phyloP scores from a whole-genome alignment of 1,140 invertebrate species.

The Neoseiulus cucumeris region DNA sequence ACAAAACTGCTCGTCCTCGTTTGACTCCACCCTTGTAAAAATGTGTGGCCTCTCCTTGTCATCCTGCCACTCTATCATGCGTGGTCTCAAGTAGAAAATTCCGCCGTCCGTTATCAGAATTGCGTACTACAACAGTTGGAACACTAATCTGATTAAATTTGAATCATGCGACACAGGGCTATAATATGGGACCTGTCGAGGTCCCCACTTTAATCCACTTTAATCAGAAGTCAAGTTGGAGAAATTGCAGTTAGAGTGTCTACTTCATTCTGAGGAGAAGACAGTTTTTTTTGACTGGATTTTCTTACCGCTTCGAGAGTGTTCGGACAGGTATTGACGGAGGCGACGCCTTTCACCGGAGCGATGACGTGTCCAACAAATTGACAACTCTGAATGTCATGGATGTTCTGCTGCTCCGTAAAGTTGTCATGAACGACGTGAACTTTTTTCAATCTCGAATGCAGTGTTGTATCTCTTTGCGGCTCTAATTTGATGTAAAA shows the following conservation, averaged over 20 bases:
- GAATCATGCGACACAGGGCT: too few relatives aligned
- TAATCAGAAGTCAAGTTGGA: too few relatives aligned
- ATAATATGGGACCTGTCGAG: too few relatives aligned
- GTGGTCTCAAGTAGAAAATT: neutral
- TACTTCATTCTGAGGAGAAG: too few relatives aligned
- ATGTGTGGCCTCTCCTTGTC: neutral
- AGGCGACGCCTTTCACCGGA: neutral
- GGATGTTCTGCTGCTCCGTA: neutral
- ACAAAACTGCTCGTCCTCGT: neutral
- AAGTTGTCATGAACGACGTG: neutral
- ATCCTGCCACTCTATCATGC: slow-evolving; percentile 2
- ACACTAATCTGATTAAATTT: too few relatives aligned
- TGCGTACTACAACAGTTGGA: neutral
- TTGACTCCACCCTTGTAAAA: neutral
- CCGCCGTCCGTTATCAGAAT: slow-evolving; percentile 6
- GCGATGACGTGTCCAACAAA: neutral
- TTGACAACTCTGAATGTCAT: neutral
- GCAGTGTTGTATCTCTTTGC: neutral
- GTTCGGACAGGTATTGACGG: neutral
- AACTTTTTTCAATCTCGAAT: neutral
- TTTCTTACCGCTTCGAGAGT: neutral
- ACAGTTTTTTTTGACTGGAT: too few relatives aligned
- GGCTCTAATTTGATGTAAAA: neutral
- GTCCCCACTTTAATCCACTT: too few relatives aligned
- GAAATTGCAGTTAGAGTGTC: too few relatives aligned